Evolutionary conservation across 2,888 invertebrate species (phyloP), one percentile per base, ranked within the genome.

Genomic region (Diarsia brunnea): DNA sequence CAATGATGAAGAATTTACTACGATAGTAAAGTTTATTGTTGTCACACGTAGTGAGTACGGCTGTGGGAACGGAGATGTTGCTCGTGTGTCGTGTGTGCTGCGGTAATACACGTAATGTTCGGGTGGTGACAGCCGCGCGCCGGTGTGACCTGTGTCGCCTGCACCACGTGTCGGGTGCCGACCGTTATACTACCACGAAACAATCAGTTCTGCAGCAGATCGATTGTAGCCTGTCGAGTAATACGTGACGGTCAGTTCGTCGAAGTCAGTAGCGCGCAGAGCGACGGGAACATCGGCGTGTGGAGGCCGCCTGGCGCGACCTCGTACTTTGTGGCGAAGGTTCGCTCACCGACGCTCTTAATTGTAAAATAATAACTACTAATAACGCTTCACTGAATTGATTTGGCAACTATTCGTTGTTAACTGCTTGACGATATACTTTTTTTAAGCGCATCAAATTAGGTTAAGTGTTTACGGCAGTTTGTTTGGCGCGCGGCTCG

Each of bases 341-440:
- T 43, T 24, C 21, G 63, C 64, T 31, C 38, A 16, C 51, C 31
- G 60, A 4, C n/a, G 67, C 55, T 49, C 75, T 66, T 77, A 67
- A 73, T 70, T 61, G 70, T 71, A 75, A 71, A 73, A 81, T 84
- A 76, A 75, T 75, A 73, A 73, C 78, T 63, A 69, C 73, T 73
- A 64, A 84, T 70, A 70, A 53, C 69, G 75, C 69, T 73, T 27
- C 63, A 71, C 55, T 78, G 68, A 43, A 58, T 77, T 55, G 8
- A 73, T 76, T 72, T 47, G 60, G 58, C 65, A 75, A 71, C 75
- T 24, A 12, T 10, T 43, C 19, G 10, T 65, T 53, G 51, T 21
- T 24, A 58, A 47, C 43, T 24, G 16, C 49, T 58, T 21, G 16
- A 24, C 31, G 27, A 27, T 67, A 53, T 38, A 66, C 10, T 47